Conservation (phyloP, 2,888 invertebrate species). For the Onthophagus sagittarius region DNA sequence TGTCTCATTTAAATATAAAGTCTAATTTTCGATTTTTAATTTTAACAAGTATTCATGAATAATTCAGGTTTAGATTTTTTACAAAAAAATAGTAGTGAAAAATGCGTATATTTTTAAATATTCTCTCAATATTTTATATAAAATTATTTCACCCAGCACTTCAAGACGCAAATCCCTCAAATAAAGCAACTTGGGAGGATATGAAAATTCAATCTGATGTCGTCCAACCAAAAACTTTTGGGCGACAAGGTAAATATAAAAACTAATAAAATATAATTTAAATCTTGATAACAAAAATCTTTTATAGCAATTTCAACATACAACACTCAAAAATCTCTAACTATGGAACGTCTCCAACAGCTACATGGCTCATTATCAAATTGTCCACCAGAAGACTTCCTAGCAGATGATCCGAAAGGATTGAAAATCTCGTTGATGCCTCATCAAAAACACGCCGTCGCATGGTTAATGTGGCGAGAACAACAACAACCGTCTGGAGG, state of each 20-base stretch:
- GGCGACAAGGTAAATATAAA: conserved; percentile 45
- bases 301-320: conserved; percentile 63
- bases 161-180: not conserved
- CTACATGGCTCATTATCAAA: conserved; percentile 67
- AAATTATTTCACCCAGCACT: not conserved
- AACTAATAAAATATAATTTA: not conserved
- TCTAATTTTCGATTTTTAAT: too few relatives aligned
- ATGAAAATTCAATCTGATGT: conserved; percentile 52
- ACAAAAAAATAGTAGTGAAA: too few relatives aligned
- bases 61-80: too few relatives aligned
- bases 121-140: too few relatives aligned
- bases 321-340: conserved; percentile 63
- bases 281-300: not conserved
- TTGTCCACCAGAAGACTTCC: conserved; percentile 60
- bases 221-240: conserved; percentile 57
- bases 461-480: conserved; percentile 90
- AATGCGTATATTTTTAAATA: too few relatives aligned
- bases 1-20: too few relatives aligned
- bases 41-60: too few relatives aligned
- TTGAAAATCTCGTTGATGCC: conserved; percentile 67
- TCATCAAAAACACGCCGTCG: conserved; percentile 81
- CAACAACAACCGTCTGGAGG: conserved; percentile 81
- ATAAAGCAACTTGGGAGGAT: conserved; percentile 50
- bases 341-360: conserved; percentile 66
- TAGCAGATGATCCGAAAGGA: conserved; percentile 59